Evolutionary conservation across 2,113 vertebrate genomes (phyloP).

Genomic region (rat (Rattus norvegicus)): DNA sequence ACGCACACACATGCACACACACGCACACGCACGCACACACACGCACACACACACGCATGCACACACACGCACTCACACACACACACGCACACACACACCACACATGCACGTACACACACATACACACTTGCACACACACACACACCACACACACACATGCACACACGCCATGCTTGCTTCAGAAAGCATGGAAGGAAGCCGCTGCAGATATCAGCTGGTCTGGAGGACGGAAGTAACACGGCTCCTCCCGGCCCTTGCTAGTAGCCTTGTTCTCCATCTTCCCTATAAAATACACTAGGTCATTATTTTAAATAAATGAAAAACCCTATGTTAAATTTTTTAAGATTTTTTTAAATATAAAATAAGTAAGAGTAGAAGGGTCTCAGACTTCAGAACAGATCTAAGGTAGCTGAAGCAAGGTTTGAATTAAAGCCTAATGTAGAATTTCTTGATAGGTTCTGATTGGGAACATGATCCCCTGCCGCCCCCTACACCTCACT

Average conservation of each 20-base stretch:
- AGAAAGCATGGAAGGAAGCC: background rate
- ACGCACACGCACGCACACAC: too few relatives aligned
- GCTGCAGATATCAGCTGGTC: background rate
- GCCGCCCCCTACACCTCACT: background rate
- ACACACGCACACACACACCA: too few relatives aligned
- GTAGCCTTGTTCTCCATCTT: fast-evolving
- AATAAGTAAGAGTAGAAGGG: background rate
- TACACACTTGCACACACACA: too few relatives aligned
- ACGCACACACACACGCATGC: too few relatives aligned
- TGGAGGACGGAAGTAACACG: background rate
- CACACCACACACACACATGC: too few relatives aligned
- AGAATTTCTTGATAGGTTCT: background rate
- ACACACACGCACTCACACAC: too few relatives aligned
- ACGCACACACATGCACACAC: too few relatives aligned
- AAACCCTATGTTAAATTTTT: background rate
- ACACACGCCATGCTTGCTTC: background rate
- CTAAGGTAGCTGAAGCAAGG: background rate
- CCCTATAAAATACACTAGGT: background rate
- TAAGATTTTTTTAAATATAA: background rate
- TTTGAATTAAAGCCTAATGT: conserved; percentile 15
- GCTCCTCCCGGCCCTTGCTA: background rate
- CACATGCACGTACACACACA: too few relatives aligned
- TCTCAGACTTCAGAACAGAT: background rate
- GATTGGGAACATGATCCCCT: background rate
- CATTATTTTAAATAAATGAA: background rate